Conservation (phyloP, 2,888 invertebrate species). For the Hemicrepidius hirtus region DNA sequence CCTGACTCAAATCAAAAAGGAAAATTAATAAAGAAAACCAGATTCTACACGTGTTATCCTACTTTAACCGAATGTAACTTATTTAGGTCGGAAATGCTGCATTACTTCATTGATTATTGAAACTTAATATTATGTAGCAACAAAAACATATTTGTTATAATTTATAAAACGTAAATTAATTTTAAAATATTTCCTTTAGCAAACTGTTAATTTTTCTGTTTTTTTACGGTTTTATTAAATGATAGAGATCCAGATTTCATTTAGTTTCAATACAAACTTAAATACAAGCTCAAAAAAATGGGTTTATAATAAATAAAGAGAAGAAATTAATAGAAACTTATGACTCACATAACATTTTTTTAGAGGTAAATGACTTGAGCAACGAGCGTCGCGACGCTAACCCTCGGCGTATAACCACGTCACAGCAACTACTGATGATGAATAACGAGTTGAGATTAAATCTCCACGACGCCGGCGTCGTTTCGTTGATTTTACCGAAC, state of each 20-base stretch:
- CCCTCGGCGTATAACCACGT: conserved; percentile 32
- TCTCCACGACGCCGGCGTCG: conserved; percentile 41
- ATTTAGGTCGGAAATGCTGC: conserved; percentile 42
- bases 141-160: neutral
- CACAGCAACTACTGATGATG: conserved; percentile 36
- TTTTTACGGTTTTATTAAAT: too few relatives aligned
- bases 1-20: neutral
- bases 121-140: neutral
- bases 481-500: neutral
- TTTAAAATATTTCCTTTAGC: neutral
- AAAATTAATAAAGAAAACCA: conserved; percentile 1
- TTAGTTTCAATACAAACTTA: neutral
- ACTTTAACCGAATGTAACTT: neutral
- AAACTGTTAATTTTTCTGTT: neutral
- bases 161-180: too few relatives aligned
- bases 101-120: conserved; percentile 38
- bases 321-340: neutral
- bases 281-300: neutral
- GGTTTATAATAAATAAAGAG: conserved; percentile 2
- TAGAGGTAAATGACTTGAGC: conserved; percentile 43
- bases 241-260: too few relatives aligned
- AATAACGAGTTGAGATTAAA: conserved; percentile 8
- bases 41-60: neutral
- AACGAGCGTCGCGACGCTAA: conserved; percentile 28
- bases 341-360: conserved; percentile 48